A percentile compares a stretch with the other conserved stretches of the same genome.
Evolutionary conservation across 2,113 vertebrate species (phyloP).

Genomic region (Pygoscelis antarcticus): DNA sequence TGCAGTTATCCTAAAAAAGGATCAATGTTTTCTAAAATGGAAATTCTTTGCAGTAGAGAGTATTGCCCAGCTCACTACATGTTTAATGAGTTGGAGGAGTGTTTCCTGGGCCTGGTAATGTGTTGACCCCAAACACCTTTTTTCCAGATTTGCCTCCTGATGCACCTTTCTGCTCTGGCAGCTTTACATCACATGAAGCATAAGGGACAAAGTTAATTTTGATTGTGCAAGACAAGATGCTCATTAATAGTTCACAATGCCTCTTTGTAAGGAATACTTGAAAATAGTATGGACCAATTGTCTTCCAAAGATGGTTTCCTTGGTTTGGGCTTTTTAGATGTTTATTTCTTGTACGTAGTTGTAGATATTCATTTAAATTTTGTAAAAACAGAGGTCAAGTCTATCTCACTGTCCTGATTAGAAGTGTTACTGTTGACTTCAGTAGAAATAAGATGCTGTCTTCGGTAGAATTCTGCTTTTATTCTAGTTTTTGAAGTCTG

Average conservation of each 20-base stretch:
- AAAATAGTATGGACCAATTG: neutral
- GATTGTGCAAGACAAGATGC: neutral
- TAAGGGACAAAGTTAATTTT: neutral
- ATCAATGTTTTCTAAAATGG: neutral
- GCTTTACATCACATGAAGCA: neutral
- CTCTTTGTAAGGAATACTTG: neutral
- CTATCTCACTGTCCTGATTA: neutral
- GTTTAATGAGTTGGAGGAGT: neutral
- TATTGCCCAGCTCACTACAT: neutral
- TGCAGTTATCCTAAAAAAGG: neutral
- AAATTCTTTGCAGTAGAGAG: neutral
- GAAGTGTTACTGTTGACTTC: neutral
- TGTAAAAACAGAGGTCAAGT: neutral
- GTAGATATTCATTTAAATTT: neutral
- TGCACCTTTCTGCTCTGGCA: neutral
- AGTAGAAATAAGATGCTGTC: neutral
- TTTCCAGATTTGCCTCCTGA: neutral
- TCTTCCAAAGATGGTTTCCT: neutral
- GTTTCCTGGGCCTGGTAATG: neutral
- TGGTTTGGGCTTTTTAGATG: neutral
- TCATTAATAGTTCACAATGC: neutral
- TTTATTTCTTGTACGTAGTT: neutral
- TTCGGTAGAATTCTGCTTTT: neutral
- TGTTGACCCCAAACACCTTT: neutral
- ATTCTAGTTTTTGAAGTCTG: neutral